Percentiles rank a stretch among this genome's conserved stretches.
phyloP scores from a whole-genome alignment of 2,113 vertebrate species.

The Chauna torquata region DNA sequence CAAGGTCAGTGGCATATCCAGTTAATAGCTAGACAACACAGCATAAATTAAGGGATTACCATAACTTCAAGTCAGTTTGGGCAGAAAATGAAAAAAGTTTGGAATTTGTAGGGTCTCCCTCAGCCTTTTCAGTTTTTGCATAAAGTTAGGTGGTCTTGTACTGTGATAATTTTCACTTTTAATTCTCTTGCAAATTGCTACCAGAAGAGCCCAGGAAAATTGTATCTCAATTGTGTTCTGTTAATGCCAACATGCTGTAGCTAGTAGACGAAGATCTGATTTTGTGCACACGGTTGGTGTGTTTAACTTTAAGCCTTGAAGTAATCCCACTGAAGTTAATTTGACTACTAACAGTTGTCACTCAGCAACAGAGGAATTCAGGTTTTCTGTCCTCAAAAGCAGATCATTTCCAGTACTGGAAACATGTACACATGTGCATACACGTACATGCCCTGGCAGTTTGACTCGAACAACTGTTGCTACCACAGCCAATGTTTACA shows the following conservation, averaged over 20 bases:
- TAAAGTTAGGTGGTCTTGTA: background rate
- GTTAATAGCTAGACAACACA: constrained; percentile 32
- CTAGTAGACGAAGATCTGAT: background rate
- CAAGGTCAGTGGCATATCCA: constrained; percentile 19
- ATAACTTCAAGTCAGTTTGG: background rate
- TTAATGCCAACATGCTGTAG: background rate
- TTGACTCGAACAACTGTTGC: background rate
- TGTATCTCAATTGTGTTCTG: background rate
- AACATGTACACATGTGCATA: background rate
- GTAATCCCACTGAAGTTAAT: background rate
- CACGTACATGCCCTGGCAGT: too few relatives aligned
- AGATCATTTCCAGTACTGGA: background rate
- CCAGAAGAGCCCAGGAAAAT: background rate
- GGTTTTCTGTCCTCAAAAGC: background rate
- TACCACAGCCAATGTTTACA: background rate
- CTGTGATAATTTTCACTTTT: background rate
- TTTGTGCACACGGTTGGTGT: background rate
- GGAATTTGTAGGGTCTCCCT: background rate
- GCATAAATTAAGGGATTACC: constrained; percentile 8
- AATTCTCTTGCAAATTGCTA: background rate
- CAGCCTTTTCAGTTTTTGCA: background rate
- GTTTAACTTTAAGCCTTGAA: background rate
- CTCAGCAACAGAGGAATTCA: background rate
- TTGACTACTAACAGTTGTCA: background rate
- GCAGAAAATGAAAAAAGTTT: background rate